Evolutionary conservation across 2,113 vertebrate genomes (phyloP).

Genomic region (Morphnarchus princeps): DNA sequence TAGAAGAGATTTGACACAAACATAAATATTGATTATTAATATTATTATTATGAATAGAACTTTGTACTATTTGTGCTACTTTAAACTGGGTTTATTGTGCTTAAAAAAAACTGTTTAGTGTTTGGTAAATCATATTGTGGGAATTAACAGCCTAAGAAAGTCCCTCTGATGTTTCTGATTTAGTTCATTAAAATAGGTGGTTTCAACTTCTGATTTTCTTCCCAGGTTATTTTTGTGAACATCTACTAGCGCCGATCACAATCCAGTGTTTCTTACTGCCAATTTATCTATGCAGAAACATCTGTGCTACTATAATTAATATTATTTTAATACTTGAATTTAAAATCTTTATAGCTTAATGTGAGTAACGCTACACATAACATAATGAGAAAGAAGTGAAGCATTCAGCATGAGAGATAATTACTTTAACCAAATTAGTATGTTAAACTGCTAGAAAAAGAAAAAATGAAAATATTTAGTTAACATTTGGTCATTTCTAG

Average conservation of each 20-base stretch:
- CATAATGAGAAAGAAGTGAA: slow-evolving; percentile 28
- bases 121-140: background rate
- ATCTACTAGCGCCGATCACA: background rate
- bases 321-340: slow-evolving; percentile 19
- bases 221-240: background rate
- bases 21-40: background rate
- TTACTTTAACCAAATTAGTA: background rate
- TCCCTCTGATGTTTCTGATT: background rate
- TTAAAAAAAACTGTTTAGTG: background rate
- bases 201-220: background rate
- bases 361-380: background rate
- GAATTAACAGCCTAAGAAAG: background rate
- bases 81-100: background rate
- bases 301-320: slow-evolving; percentile 41
- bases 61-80: background rate
- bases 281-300: slow-evolving; percentile 41
- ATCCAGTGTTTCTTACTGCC: background rate
- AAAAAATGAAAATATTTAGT: background rate
- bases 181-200: background rate
- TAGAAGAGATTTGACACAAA: background rate
- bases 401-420: background rate
- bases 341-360: background rate
- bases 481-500: background rate
- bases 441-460: background rate
- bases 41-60: background rate